Evolutionary conservation across 2,797 vertebrate species (phyloP), one percentile per base, ranked within the genome.

Genomic region (Karalla daura): DNA sequence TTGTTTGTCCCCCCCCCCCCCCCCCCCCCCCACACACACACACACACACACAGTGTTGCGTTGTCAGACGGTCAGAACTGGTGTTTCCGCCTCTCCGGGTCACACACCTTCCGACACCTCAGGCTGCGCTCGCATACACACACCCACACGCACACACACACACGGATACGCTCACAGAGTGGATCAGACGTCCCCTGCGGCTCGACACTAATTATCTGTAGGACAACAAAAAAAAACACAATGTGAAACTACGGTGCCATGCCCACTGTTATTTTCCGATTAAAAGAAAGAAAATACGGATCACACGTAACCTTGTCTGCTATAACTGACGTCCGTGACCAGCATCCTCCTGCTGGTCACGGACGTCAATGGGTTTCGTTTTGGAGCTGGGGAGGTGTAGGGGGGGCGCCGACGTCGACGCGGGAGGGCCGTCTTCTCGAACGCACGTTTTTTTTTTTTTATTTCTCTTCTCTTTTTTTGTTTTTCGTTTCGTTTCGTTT

Each of bases 191-290:
- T 18, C 17, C 36, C 12, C 27, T 23, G 25, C 20, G 20, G 46
- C 49, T 68, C 45, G 52, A 40, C 49, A 65, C 51, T 70, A 50
- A 68, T 39, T 33, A 43, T 52, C 12, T 17, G 46, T 44, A 39
- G 54, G 36, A 56, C 20, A 24, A 36, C 5, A 3, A 32, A 2
- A 13, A 10, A 14, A n/a, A 40, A 27, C 50, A 69, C 60, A 91
- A 92, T 91, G 89, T 92, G 90, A 93, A 91, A 71, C 85, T 76
- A 70, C 41, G 71, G 85, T 90, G 87, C 88, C 89, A 88, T 81
- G 39, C 54, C 77, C 63, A 54, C 64, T 76, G 44, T 70, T 12
- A 70, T 58, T 72, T 56, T 56, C 49, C 59, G 44, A 62, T 64
- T 20, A 78, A 72, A 71, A 61, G 23, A 20, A 72, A 46, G 76